These are phyloP conservation scores for Gandaritis pyraliata DNA, from an alignment of 2,888 invertebrate genomes.

Conservation along the genomic window DNA sequence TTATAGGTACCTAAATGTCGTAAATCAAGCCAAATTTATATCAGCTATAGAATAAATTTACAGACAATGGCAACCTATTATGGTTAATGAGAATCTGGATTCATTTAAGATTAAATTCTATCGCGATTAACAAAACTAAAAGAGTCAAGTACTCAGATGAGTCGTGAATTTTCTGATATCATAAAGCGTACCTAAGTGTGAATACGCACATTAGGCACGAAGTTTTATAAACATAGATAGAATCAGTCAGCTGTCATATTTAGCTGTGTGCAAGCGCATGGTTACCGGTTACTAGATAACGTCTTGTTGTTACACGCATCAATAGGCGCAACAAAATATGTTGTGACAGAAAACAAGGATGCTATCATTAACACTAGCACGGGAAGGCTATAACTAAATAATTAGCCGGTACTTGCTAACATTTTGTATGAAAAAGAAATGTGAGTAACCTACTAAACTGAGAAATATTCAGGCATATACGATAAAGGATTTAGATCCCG, in stretches of 20 bases:
- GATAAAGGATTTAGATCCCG: too few relatives aligned
- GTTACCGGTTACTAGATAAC: neutral
- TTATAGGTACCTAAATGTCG: slow-evolving; percentile 36
- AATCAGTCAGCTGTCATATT: slow-evolving; percentile 45
- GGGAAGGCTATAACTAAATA: too few relatives aligned
- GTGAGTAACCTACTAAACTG: too few relatives aligned
- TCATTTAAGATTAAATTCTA: neutral
- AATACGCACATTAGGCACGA: slow-evolving; percentile 3
- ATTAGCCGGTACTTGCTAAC: too few relatives aligned
- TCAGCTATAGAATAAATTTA: slow-evolving; percentile 26
- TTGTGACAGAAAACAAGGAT: too few relatives aligned
- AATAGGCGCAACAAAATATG: too few relatives aligned
- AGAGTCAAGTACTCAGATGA: neutral
- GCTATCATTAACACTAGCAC: too few relatives aligned
- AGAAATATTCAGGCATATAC: too few relatives aligned
- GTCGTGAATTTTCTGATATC: neutral
- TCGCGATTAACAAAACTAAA: slow-evolving; percentile 1
- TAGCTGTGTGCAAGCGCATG: slow-evolving; percentile 35
- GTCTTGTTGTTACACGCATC: too few relatives aligned
- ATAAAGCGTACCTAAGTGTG: slow-evolving; percentile 1
- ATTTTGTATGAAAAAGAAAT: too few relatives aligned
- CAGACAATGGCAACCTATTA: slow-evolving; percentile 22
- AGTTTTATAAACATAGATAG: slow-evolving; percentile 13
- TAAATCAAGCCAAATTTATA: slow-evolving; percentile 35
- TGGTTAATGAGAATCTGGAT: slow-evolving; percentile 1